Conservation (phyloP, 1,140 invertebrate genomes). For the Nomia melanderi region DNA sequence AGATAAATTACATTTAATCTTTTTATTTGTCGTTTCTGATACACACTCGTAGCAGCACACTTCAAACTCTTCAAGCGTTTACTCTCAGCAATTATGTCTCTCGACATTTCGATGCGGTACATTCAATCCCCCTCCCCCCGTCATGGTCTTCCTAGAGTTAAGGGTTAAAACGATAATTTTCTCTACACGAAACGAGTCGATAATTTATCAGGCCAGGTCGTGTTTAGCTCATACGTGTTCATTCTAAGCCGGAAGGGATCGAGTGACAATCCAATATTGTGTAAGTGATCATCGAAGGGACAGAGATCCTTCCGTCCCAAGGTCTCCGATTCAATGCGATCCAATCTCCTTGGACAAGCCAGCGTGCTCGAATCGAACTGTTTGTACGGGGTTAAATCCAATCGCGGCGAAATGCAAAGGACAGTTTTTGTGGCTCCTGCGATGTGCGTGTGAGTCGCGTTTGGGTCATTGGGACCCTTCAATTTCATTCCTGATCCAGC, state of each 20-base stretch:
- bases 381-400: slow-evolving; percentile 59
- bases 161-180: too few species aligned
- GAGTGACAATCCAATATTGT: slow-evolving; percentile 50
- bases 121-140: too few species aligned
- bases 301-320: slow-evolving; percentile 39
- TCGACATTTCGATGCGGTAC: too few species aligned
- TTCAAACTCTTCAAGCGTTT: too few species aligned
- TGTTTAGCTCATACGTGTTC: slow-evolving; percentile 1
- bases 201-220: slow-evolving; percentile 29
- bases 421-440: slow-evolving; percentile 45
- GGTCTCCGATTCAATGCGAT: slow-evolving; percentile 62
- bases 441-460: too few species aligned
- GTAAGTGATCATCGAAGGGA: slow-evolving; percentile 37
- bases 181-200: slow-evolving; percentile 9
- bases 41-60: too few species aligned
- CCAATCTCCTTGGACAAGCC: slow-evolving; percentile 64
- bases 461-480: neutral
- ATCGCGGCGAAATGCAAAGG: slow-evolving; percentile 60
- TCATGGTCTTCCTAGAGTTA: too few species aligned
- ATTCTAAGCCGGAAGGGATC: neutral
- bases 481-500: slow-evolving; percentile 13
- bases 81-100: too few species aligned
- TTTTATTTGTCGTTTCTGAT: too few species aligned
- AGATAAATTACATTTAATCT: too few species aligned
- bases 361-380: slow-evolving; percentile 19